Evolutionary conservation across 1,140 invertebrate species (phyloP), one percentile per base, ranked within the genome.

Genomic region (Grapholita molesta): DNA sequence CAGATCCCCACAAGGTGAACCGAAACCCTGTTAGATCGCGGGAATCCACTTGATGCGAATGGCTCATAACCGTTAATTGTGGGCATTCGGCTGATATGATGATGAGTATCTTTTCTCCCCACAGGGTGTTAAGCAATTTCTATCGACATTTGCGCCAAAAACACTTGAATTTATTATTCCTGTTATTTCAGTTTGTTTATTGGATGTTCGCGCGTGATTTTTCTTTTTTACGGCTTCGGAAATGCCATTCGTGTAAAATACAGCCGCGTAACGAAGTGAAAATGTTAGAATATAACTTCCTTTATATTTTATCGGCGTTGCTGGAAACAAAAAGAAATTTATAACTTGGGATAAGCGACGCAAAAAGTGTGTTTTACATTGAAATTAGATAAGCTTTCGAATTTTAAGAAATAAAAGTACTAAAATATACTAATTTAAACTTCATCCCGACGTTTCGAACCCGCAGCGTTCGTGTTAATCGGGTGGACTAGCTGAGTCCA

Each of bases 161-260:
- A 65, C 64, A 65, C 35, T 42, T 35, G 18, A 32, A 38, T 65
- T 42, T 65, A 42, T 42, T 65, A 35, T 65, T 23, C 11, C 21
- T 9, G 2, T 21, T 35, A 38, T 65, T 65, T 23, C 35, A 8
- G 6, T n/a, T 66, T 66, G 38, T 66, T 66, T 66, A 66, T 48
- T 66, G 65, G 65, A 42, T 52, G 65, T 28, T 55, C 38, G 32
- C 33, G 48, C 38, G 53, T 55, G 48, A 68, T 68, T 68, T 68
- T 55, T 55, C 53, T 68, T 68, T 57, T 68, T 68, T 68, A 68
- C 53, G 52, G 48, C 53, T 33, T 57, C 25, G 66, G 53, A 38
- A 61, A 33, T 15, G 66, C 66, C 66, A 38, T 68, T 68, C 42
- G 48, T 57, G 53, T 68, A 57, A 68, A 23, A 33, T 57, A 68